phyloP scores from a whole-genome alignment of 2,113 vertebrate genomes.

The Notechis scutatus region DNA sequence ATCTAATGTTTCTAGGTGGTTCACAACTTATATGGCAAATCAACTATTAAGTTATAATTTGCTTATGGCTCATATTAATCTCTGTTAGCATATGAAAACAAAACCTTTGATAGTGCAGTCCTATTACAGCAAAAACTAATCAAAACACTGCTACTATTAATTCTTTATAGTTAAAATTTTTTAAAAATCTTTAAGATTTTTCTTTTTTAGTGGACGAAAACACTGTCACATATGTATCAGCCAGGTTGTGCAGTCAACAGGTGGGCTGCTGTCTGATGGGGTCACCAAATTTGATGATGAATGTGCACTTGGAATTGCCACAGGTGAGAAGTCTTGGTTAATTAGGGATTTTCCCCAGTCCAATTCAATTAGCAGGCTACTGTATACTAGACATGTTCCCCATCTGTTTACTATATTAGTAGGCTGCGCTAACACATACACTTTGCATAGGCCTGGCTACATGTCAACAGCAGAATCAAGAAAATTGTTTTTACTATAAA shows the following conservation, averaged over 20 bases:
- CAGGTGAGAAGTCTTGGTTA: slow-evolving; percentile 58
- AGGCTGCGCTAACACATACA: slow-evolving; percentile 9
- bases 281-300: slow-evolving; percentile 37
- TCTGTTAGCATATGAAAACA: neutral
- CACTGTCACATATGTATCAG: neutral
- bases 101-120: neutral
- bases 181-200: neutral
- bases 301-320: slow-evolving; percentile 38
- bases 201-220: slow-evolving; percentile 20
- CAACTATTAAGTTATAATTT: neutral
- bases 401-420: slow-evolving; percentile 44
- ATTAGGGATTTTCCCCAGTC: slow-evolving; percentile 44
- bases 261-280: slow-evolving; percentile 31
- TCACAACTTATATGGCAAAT: neutral
- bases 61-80: no score
- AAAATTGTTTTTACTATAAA: slow-evolving; percentile 4
- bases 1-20: neutral
- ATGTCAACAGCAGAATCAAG: slow-evolving; percentile 7
- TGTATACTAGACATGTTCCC: slow-evolving; percentile 38
- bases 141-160: neutral
- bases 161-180: no score
- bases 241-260: slow-evolving; percentile 30
- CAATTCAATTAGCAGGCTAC: slow-evolving; percentile 52
- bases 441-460: slow-evolving; percentile 31
- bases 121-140: neutral